Percentiles rank a stretch among this genome's conserved stretches.
phyloP scores from a whole-genome alignment of 2,888 invertebrate genomes.

The Phasia obesa region DNA sequence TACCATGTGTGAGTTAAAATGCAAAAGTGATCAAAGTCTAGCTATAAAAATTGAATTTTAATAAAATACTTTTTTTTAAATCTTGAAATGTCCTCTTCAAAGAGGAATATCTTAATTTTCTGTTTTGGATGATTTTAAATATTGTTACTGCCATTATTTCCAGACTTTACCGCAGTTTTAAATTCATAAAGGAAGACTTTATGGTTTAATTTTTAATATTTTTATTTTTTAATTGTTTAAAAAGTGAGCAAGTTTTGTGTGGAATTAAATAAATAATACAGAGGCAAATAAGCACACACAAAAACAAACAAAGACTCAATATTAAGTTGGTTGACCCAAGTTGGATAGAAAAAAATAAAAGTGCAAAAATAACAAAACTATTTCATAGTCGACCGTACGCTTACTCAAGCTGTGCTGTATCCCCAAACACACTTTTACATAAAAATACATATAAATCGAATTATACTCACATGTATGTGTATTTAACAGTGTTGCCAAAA shows the following conservation, averaged over 20 bases:
- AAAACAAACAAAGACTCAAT: constrained; percentile 25
- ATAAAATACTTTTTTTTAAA: too few species aligned
- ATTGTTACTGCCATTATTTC: too few species aligned
- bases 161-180: not conserved
- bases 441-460: not conserved
- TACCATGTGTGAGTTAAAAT: too few species aligned
- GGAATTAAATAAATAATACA: constrained; percentile 23
- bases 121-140: too few species aligned
- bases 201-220: constrained; percentile 9
- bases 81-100: too few species aligned
- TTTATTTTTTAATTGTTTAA: constrained; percentile 30
- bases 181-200: not conserved
- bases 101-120: too few species aligned
- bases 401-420: constrained; percentile 28
- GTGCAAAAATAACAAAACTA: constrained; percentile 23
- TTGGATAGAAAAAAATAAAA: not conserved
- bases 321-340: constrained; percentile 53
- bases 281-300: constrained; percentile 5
- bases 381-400: constrained; percentile 41
- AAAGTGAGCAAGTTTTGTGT: constrained; percentile 7
- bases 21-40: too few species aligned
- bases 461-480: too few species aligned
- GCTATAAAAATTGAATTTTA: too few species aligned
- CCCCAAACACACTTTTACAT: not conserved
- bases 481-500: not conserved